phyloP scores from a whole-genome alignment of 1,140 invertebrate genomes.

The Hirudo medicinalis region DNA sequence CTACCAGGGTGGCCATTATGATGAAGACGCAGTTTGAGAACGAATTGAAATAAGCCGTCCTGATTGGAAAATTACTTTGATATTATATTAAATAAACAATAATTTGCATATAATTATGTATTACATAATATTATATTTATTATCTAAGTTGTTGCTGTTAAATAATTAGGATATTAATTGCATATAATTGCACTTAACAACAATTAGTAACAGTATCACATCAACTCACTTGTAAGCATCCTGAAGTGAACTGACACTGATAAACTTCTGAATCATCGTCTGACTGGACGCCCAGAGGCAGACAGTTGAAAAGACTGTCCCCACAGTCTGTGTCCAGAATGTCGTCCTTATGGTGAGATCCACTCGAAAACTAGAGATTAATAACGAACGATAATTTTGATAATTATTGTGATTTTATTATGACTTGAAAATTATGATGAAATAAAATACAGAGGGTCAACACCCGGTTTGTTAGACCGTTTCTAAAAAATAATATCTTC shows the following conservation, averaged over 20 bases:
- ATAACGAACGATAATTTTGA: no score
- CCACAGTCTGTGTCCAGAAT: slow-evolving; percentile 68
- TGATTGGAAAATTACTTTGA: background rate
- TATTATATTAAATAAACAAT: no score
- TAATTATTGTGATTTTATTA: no score
- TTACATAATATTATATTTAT: no score
- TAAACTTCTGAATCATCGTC: slow-evolving; percentile 73
- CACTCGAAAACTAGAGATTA: slow-evolving; percentile 55
- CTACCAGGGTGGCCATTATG: slow-evolving; percentile 13
- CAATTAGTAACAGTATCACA: background rate
- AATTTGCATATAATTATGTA: no score
- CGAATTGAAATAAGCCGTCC: slow-evolving; percentile 17
- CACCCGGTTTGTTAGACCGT: no score
- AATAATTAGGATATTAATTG: no score
- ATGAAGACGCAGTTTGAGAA: slow-evolving; percentile 14
- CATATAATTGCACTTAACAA: no score
- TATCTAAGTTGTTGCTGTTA: no score
- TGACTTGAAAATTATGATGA: no score
- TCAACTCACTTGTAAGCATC: slow-evolving; percentile 48
- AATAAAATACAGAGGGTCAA: no score
- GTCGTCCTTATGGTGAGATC: slow-evolving; percentile 63
- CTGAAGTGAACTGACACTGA: slow-evolving; percentile 56
- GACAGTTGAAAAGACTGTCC: slow-evolving; percentile 73
- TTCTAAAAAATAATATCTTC: no score
- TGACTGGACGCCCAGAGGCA: slow-evolving; percentile 76